Base-by-base conservation (phyloP, 2,113 vertebrate species). In the Perca flavescens region DNA sequence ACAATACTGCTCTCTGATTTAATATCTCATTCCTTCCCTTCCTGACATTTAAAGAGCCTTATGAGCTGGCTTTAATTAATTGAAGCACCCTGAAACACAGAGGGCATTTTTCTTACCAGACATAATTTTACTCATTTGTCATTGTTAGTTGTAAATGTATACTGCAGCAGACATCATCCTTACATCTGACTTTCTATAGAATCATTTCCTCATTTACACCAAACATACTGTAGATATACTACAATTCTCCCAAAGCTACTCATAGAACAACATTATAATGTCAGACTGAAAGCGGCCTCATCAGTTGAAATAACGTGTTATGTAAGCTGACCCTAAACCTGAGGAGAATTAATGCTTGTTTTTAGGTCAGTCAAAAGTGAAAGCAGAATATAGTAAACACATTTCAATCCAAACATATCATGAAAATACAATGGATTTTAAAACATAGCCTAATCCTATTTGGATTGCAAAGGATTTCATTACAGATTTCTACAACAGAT, bases 291-390 rank as follows among this genome's bases (percentile, higher is more conserved):
- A 66, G 73, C 2, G 0, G 31, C 12, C 74, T 56, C 54, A 71
- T 84, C 74, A 36, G 77, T 57, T 49, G 47, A 77, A 87, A 74
- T 74, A 75, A 82, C 31, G n/a, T 84, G 83, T 90, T 87, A 88
- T 76, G 77, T 86, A 88, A 90, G 70, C 77, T 40, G 77, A 86
- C 80, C 82, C 87, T 66, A 88, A 82, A 73, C 64, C 74, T 52
- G 17, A 54, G 21, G 70, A 77, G 43, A 62, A 54, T 43, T 34
- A 40, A 72, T 15, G 40, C 60, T 43, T 67, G 66, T 78, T 84
- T 82, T 57, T 81, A 79, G 74, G 82, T 69, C 82, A 77, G n/a
- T 65, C 25, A 58, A n/a, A 62, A 74, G 17, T 47, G 63, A 74
- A 85, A 53, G 31, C 58, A 0, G 40, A 82, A 75, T 60, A 73